These are phyloP conservation scores for Bilobella aurantiaca DNA, from an alignment of 1,140 invertebrate species.

Conservation along the genomic window DNA sequence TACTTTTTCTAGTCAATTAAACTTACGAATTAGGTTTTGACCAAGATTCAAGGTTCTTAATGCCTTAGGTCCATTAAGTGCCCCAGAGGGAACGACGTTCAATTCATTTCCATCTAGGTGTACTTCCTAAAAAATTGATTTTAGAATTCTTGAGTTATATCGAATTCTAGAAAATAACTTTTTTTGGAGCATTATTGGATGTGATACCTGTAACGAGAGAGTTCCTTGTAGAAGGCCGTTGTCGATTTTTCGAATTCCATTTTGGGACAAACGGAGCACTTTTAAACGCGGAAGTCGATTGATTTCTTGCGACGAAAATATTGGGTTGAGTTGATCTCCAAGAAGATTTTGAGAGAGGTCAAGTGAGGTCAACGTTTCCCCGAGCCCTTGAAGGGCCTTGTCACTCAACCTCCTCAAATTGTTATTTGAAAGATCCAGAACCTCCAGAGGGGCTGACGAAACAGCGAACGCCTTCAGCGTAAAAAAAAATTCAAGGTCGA, in stretches of 20 bases:
- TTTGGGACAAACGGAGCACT: conserved; percentile 63
- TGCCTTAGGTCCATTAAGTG: conserved; percentile 62
- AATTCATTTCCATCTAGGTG: conserved; percentile 68
- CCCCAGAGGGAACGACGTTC: conserved; percentile 57
- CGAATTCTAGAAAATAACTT: too few species aligned
- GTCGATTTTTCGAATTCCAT: conserved; percentile 66
- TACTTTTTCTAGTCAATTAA: not conserved
- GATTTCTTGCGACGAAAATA: conserved; percentile 73
- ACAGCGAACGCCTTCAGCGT: conserved; percentile 47
- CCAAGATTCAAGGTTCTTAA: conserved; percentile 59
- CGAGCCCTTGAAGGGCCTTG: conserved; percentile 56
- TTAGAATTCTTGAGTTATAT: too few species aligned
- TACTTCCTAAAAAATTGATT: conserved; percentile 65
- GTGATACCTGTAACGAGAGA: conserved; percentile 54
- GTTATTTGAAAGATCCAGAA: conserved; percentile 70
- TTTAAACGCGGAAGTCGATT: conserved; percentile 60
- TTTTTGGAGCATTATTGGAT: too few species aligned
- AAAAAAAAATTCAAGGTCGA: too few species aligned
- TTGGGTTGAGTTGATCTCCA: conserved; percentile 77
- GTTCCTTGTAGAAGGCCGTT: conserved; percentile 75
- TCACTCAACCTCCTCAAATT: conserved; percentile 66
- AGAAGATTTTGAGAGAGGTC: conserved; percentile 66
- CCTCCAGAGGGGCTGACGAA: conserved; percentile 54
- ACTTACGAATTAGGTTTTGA: conserved; percentile 68
- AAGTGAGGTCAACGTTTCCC: conserved; percentile 56